Evolutionary conservation across 2,888 invertebrate species (phyloP), one percentile per base, ranked within the genome.

Genomic region (Monochamus alternatus): DNA sequence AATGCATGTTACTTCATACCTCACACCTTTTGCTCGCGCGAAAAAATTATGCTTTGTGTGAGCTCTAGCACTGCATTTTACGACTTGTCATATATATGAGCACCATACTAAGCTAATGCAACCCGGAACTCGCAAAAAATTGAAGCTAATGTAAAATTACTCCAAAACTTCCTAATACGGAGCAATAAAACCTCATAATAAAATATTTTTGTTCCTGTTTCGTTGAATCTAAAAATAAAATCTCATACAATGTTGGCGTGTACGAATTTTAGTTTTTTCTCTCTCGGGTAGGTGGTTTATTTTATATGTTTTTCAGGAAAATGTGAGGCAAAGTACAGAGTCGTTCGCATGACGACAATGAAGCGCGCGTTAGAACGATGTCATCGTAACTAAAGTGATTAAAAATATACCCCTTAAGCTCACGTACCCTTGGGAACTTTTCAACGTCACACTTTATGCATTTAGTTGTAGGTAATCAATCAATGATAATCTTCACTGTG

Each of bases 71-170:
- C 76, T 75, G 73, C 75, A 75, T 78, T 80, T 80, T 80, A 80
- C 78, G 80, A 77, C 78, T 78, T 78, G 78, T 79, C 78, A 80
- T 80, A 80, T 80, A 77, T 79, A 74, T 73, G 68, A 77, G 76
- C 80, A 77, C 79, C 77, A 76, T 76, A 76, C 75, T 77, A 72
- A 71, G 77, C 77, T 77, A 77, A 80, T 78, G 77, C 74, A 69
- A 58, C 68, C 69, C 51, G 66, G 51, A 66, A 71, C 64, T 58
- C 58, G 64, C 73, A 66, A 77, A 79, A 79, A 79, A 76, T 73
- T 76, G 44, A 9, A 67, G 69, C 67, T 74, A 74, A 76, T 78
- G 75, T 68, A 71, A 52, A 76, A 74, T 76, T 79, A 67, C 77
- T 69, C 55, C 69, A 65, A 75, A 70, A 75, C 55, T 70, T 70